Base-by-base conservation (phyloP, 1,140 invertebrate genomes). In the Acromyrmex echinatior region DNA sequence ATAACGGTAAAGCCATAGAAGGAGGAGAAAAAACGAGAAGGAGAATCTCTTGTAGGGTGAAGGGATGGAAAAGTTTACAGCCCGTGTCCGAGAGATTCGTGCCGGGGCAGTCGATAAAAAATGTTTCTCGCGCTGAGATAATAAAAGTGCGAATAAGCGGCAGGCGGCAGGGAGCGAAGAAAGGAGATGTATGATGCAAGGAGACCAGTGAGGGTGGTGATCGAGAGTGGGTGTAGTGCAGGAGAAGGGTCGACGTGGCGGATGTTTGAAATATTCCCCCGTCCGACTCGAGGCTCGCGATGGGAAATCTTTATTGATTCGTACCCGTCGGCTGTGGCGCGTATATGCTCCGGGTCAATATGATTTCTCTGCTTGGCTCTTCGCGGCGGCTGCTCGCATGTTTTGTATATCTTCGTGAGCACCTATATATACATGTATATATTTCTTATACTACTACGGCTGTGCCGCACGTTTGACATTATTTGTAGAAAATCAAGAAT, bases 301-400 rank as follows among this genome's bases (percentile, higher is more conserved):
- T 93, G 92, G 92, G 89, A 94, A 94, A 95, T 95, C 93, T 94
- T 93, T 94, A 94, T 94, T 94, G 94, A 94, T 94, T 94, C 92
- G 91, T 92, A 93, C 87, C 92, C 90, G 89, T 91, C 91, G 90
- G 87, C 65, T 81, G 91, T 86, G 88, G 62, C 49, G 70, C 89
- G 90, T 93, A 89, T 92, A 92, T 92, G 89, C 92, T 93, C 91
- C 91, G 88, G 91, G 93, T 94, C 93, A 93, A 94, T 94, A 93
- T 93, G 92, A 93, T 93, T 91, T 91, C 84, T 90, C 76, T 86
- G 84, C 79, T 81, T 80, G 63, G 71, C 62, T 76, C 45, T 66
- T 74, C 28, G 51, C 60, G 31, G 21, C 21, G 60, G 39, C 63
- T 79, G 56, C 74, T 86, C 87, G 58, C 87, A 60, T 60, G 65